Base-by-base conservation (phyloP, 2,113 vertebrate genomes). In the Etheostoma cragini region DNA sequence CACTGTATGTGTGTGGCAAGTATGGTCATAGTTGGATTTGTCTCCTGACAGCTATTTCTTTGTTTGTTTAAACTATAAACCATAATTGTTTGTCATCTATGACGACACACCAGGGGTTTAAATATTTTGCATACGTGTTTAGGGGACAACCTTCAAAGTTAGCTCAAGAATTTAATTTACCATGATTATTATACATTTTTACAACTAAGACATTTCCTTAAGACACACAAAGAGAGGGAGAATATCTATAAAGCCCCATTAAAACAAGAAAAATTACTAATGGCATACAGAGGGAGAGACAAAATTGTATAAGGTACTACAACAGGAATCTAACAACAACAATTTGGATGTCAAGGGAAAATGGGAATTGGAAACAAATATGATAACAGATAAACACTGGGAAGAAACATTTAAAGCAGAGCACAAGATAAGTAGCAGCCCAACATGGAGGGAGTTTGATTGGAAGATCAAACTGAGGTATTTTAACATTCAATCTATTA, bases 1-100 rank as follows among this genome's bases (percentile, higher is more conserved):
- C 90, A 91, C 89, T 92, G 91, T 93, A 79, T 87, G 86, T 81
- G 83, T 87, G 83, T 83, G 85, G 74, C 83, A 80, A 73, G 79
- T 80, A 52, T 89, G 87, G 22, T 77, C 52, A 45, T 61, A 84
- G 49, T 81, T 82, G 88, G 84, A 81, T 81, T 82, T 68, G 76
- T 66, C 71, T 75, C 69, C 80, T 62, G 76, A 87, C 87, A 74
- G 83, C 80, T 88, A 76, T 85, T 90, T 75, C 73, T 86, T 84
- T 71, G 54, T 49, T 80, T 71, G 24, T 56, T 19, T 26, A 26
- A 2, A 26, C 26, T 26, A 26, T 26, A 26, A 26, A 26, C 26
- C 26, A 26, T 26, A 26, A 1, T 26, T 84, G 87, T 84, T 71
- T 26, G 30, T 4, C 30, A 30, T 30, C 4, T 30, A 30, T 30